Evolutionary conservation across 2,888 invertebrate species (phyloP).

Genomic region (Rutpela maculata): DNA sequence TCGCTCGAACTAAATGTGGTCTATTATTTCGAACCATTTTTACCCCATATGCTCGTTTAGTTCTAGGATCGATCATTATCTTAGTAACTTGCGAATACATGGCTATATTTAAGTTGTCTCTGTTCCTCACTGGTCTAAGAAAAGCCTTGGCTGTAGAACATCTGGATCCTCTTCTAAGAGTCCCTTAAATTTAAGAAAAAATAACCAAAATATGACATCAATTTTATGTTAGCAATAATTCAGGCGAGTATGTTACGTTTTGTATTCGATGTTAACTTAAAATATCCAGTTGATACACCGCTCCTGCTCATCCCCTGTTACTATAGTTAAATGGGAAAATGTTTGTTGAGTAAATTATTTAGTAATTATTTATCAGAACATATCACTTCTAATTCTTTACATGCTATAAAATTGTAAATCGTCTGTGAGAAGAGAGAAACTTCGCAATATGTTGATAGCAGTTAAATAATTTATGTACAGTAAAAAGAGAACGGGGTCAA

Average conservation of each 20-base stretch:
- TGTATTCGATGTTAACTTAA: constrained; percentile 82
- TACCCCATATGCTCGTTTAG: constrained; percentile 86
- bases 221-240: constrained; percentile 59
- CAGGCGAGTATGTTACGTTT: constrained; percentile 83
- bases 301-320: too few relatives aligned
- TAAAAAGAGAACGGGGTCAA: too few relatives aligned
- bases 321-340: too few relatives aligned
- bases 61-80: constrained; percentile 84
- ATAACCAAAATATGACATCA: background rate
- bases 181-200: constrained; percentile 77
- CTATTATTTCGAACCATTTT: constrained; percentile 85
- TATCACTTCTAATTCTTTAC: too few relatives aligned
- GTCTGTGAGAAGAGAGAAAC: too few relatives aligned
- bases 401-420: too few relatives aligned
- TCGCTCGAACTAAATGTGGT: constrained; percentile 81
- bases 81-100: constrained; percentile 87
- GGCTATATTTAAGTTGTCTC: constrained; percentile 88
- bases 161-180: constrained; percentile 84
- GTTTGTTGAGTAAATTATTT: too few relatives aligned
- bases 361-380: too few relatives aligned
- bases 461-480: too few relatives aligned
- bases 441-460: too few relatives aligned
- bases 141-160: constrained; percentile 94
- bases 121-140: constrained; percentile 83
- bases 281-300: too few relatives aligned